These are phyloP conservation scores for Dasysyrphus tricinctus DNA, from an alignment of 2,888 invertebrate species.

Conservation along the genomic window DNA sequence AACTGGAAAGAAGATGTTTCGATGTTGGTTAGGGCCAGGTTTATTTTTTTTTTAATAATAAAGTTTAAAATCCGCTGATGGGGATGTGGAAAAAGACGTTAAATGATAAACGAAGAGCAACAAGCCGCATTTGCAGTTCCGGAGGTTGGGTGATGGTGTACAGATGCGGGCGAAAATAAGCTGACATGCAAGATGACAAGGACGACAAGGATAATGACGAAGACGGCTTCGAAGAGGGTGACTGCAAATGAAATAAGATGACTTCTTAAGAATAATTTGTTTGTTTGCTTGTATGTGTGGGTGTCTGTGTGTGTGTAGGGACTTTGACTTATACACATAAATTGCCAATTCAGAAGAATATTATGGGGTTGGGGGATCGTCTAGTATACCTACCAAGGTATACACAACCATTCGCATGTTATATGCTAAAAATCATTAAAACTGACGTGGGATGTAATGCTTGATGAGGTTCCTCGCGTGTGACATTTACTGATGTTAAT, in stretches of 20 bases:
- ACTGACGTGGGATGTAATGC: background rate
- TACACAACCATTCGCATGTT: background rate
- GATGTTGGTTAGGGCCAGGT: slow-evolving; percentile 34
- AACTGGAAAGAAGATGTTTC: background rate
- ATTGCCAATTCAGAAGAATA: background rate
- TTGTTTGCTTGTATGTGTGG: slow-evolving; percentile 43
- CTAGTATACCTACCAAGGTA: background rate
- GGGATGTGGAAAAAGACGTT: slow-evolving; percentile 19
- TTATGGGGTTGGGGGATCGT: slow-evolving; percentile 5
- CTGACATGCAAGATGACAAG: slow-evolving; percentile 33
- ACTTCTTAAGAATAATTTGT: slow-evolving; percentile 55
- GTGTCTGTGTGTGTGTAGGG: slow-evolving; percentile 34
- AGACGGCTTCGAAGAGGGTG: slow-evolving; percentile 6
- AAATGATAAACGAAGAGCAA: slow-evolving; percentile 57
- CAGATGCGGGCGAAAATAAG: slow-evolving; percentile 12
- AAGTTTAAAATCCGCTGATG: slow-evolving; percentile 26
- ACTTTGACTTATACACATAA: slow-evolving; percentile 28
- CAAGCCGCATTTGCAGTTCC: slow-evolving; percentile 59
- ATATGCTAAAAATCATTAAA: background rate
- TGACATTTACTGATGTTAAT: slow-evolving; percentile 41
- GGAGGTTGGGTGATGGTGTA: background rate
- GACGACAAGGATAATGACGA: slow-evolving; percentile 41
- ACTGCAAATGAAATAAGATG: slow-evolving; percentile 45
- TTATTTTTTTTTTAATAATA: slow-evolving; percentile 16
- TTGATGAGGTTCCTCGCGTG: slow-evolving; percentile 14